Base-by-base conservation (phyloP, 2,888 invertebrate species). In the Drosophila nr. perissopoda region DNA sequence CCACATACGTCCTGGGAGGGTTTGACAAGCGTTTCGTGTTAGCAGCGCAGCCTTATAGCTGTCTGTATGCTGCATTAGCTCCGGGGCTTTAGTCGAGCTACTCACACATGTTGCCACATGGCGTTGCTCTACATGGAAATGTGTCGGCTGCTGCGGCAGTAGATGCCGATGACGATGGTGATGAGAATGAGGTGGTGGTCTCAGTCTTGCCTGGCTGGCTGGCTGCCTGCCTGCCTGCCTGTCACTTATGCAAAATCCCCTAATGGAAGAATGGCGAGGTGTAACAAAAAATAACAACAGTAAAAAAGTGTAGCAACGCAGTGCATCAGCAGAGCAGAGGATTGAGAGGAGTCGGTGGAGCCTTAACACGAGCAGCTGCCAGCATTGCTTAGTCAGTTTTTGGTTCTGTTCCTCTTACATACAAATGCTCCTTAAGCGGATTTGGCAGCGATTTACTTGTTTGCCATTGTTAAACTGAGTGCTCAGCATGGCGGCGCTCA, bases 341-440 rank as follows among this genome's bases (percentile, higher is more conserved):
- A 49, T 27, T 8, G 21, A 18, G 34, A 53, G 34, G 18, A 34
- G 31, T 6, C 13, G 36, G n/a, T 25, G 21, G 13, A 21, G 51
- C 48, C 45, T 45, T 48, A 61, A 49, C 42, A 57, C 31, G 25
- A 62, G 48, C 72, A 80, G 65, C 51, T 80, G 72, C 40, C 77
- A 54, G 38, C 42, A 36, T 33, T 69, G 78, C 61, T 73, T 73
- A 63, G 73, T 67, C 66, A 52, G 78, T 60, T 80, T 76, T 76
- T 74, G 67, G 69, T 67, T 68, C 56, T 56, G 69, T 64, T 62
- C 21, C 60, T 67, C 71, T 81, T 71, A 87, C 84, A 84, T 82
- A 84, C 85, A 89, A 84, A 90, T 90, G 86, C 81, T 86, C 86
- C 88, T 86, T 88, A 89, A 89, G 90, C 86, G 90, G 90, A 87